These are phyloP conservation scores for Mesodorylaimus sp. DNA, from an alignment of 2,888 invertebrate genomes.

Conservation along the genomic window DNA sequence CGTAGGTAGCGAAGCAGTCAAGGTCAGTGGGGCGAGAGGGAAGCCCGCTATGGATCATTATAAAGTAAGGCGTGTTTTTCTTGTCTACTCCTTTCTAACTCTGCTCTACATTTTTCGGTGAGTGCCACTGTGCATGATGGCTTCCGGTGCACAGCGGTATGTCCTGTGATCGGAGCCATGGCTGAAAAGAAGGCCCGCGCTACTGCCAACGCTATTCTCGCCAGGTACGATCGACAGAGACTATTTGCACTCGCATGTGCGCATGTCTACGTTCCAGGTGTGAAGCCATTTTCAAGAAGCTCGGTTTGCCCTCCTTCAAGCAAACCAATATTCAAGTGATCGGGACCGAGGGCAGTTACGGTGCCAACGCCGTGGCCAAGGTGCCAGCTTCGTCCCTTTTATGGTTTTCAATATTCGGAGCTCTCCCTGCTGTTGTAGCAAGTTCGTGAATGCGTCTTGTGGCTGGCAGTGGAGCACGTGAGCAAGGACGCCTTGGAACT, in stretches of 20 bases:
- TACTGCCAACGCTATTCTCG: slow-evolving; percentile 35
- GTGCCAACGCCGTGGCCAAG: too few relatives aligned
- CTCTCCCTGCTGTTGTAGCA: slow-evolving; percentile 13
- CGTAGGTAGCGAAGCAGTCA: slow-evolving; percentile 29
- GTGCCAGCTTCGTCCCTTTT: too few relatives aligned
- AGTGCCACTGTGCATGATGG: slow-evolving; percentile 37
- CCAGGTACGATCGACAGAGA: slow-evolving; percentile 22
- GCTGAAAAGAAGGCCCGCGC: slow-evolving; percentile 33
- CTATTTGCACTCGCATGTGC: neutral
- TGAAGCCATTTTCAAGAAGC: slow-evolving; percentile 25
- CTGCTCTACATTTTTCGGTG: slow-evolving; percentile 21
- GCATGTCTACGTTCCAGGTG: slow-evolving; percentile 17
- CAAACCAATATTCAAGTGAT: slow-evolving; percentile 33
- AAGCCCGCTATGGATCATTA: slow-evolving; percentile 29
- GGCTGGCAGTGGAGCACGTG: slow-evolving; percentile 37
- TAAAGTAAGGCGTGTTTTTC: neutral
- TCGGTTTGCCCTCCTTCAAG: slow-evolving; percentile 32
- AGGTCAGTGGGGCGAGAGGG: slow-evolving; percentile 35
- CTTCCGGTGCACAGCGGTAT: slow-evolving; percentile 34
- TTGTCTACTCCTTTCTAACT: neutral
- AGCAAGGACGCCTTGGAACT: slow-evolving; percentile 36
- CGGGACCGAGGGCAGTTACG: slow-evolving; percentile 35
- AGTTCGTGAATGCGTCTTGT: slow-evolving; percentile 33
- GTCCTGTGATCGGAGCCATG: slow-evolving; percentile 33
- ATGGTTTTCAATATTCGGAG: too few relatives aligned